Percentiles rank a stretch among this genome's conserved stretches.
These are phyloP conservation scores for Sebastes goodei DNA, from an alignment of 2,797 vertebrate genomes.

Conservation along the genomic window DNA sequence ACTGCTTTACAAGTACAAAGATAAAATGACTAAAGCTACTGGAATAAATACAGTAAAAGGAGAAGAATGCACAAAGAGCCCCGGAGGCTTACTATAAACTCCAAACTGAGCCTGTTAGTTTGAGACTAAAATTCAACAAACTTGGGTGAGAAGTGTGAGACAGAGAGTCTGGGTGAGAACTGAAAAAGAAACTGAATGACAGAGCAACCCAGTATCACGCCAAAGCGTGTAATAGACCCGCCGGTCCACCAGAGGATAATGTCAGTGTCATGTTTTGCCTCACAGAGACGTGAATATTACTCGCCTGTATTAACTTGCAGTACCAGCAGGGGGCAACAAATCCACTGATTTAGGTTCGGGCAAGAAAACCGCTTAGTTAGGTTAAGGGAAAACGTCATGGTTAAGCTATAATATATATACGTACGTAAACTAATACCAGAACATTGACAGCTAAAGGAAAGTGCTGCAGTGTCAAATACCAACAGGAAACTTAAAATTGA, in stretches of 20 bases:
- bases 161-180: background rate
- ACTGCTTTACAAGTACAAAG: background rate
- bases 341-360: too few relatives aligned
- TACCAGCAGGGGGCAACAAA: too few relatives aligned
- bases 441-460: background rate
- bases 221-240: too few relatives aligned
- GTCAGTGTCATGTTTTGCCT: too few relatives aligned
- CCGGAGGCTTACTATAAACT: background rate
- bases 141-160: background rate
- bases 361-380: too few relatives aligned
- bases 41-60: slow-evolving; percentile 4
- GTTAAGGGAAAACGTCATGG: too few relatives aligned
- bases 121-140: slow-evolving; percentile 9
- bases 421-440: background rate
- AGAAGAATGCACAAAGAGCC: slow-evolving; percentile 1
- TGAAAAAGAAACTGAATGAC: background rate
- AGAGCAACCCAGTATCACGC: too few relatives aligned
- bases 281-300: too few relatives aligned
- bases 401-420: too few relatives aligned
- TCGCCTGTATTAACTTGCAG: too few relatives aligned
- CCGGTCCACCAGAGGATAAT: too few relatives aligned
- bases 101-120: slow-evolving; percentile 21
- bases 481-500: too few relatives aligned
- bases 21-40: background rate
- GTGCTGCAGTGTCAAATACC: background rate